Base-by-base conservation (phyloP, 2,797 vertebrate species). In the Apodemus agrarius region DNA sequence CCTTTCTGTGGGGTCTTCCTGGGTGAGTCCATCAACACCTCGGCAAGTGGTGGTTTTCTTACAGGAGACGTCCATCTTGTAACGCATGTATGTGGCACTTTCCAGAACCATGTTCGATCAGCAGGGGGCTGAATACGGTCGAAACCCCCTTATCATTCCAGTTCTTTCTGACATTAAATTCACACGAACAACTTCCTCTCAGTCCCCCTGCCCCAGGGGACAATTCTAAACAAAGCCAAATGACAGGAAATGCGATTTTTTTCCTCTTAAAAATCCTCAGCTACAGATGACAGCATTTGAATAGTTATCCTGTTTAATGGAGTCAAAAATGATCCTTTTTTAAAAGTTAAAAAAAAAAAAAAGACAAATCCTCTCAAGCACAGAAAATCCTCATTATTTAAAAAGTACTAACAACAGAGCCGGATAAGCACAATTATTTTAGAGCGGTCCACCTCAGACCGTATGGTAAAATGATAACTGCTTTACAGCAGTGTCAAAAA, bases 201-300 rank as follows among this genome's bases (percentile, higher is more conserved):
- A 37, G 52, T 76, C 17, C 78, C 59, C 85, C 90, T 52, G 84
- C 16, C 16, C 54, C 54, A 14, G 0, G 4, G 11, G 57, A 94
- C 95, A 95, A 93, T 81, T 92, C 92, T 69, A 75, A 93, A 90
- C 75, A 24, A 84, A 97, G 92, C 92, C 49, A 86, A 95, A 96
- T 92, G 69, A 93, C 54, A 94, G 79, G 63, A 93, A 96, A 59
- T 97, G 69, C 4, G 34, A 93, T 63, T 93, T 95, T 76, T 75
- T 34, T 91, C 72, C 74, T 40, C 40, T 37, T 29, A 79, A 93
- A 83, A 81, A 65, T 19, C 43, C 85, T 61, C 24, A 61, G 74
- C 76, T 24, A 67, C 29, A 83, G 63, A 95, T 96, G 81, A 95
- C 7, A 82, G 49, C 46, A 81, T 93, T 95, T 89, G 82, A 90